Conservation (phyloP, 2,888 invertebrate species). For the Drosophila neonasuta region DNA sequence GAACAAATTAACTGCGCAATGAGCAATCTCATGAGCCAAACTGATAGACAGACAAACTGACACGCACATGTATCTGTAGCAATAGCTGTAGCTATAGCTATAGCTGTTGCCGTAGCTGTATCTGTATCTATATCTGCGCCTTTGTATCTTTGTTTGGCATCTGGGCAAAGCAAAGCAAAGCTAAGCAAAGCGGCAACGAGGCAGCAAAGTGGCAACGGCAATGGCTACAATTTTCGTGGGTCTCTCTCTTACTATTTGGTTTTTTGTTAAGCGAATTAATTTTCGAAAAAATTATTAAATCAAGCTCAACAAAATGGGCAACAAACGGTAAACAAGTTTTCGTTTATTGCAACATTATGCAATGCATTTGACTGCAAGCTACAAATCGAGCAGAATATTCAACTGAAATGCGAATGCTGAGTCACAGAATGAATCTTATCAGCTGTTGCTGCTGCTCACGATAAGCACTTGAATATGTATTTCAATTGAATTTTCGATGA, state of each 20-base stretch:
- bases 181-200: not conserved
- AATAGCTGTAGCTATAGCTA: conserved; percentile 2
- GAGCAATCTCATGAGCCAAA: conserved; percentile 58
- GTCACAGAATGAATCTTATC: conserved; percentile 56
- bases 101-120: conserved; percentile 8
- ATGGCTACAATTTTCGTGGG: conserved; percentile 43
- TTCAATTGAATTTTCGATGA: conserved; percentile 47
- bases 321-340: conserved; percentile 60
- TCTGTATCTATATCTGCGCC: conserved; percentile 39
- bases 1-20: conserved; percentile 79
- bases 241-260: conserved; percentile 42
- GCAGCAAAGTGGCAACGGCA: conserved; percentile 28
- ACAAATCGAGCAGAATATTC: conserved; percentile 33
- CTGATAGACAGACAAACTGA: conserved; percentile 24
- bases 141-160: conserved; percentile 56
- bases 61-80: conserved; percentile 50
- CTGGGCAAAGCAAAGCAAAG: conserved; percentile 35
- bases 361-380: conserved; percentile 30
- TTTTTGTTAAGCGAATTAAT: conserved; percentile 56
- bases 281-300: conserved; percentile 58
- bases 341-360: conserved; percentile 50
- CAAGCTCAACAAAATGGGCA: conserved; percentile 57
- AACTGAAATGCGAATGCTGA: conserved; percentile 34
- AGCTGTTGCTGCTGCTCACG: conserved; percentile 17
- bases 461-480: conserved; percentile 33